A percentile compares a stretch with the other conserved stretches of the same genome.
phyloP scores from a whole-genome alignment of 2,113 vertebrate genomes.

The Rhineura floridana region DNA sequence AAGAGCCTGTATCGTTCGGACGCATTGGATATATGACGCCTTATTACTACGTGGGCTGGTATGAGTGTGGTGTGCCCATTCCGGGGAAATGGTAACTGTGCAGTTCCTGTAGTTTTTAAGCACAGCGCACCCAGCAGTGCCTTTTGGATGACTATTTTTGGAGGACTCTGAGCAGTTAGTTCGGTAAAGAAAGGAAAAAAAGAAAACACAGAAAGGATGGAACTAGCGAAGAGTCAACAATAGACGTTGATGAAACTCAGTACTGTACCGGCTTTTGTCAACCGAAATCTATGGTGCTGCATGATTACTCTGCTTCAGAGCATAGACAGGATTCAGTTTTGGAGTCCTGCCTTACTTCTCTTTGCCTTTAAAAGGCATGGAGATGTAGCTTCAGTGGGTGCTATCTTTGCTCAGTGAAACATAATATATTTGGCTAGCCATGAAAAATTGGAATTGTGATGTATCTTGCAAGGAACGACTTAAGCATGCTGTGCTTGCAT shows the following conservation, averaged over 20 bases:
- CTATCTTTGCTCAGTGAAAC: slow-evolving; percentile 36
- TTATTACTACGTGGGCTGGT: slow-evolving; percentile 95
- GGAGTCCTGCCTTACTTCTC: slow-evolving; percentile 49
- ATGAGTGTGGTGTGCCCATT: slow-evolving; percentile 96
- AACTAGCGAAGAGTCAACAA: slow-evolving; percentile 28
- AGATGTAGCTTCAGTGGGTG: slow-evolving; percentile 16
- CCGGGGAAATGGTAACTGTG: slow-evolving; percentile 93
- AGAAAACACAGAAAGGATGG: not conserved
- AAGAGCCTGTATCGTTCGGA: slow-evolving; percentile 93
- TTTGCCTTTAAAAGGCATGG: slow-evolving; percentile 44
- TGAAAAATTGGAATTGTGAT: slow-evolving; percentile 49
- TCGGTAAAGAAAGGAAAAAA: slow-evolving; percentile 20
- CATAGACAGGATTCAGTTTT: slow-evolving; percentile 20
- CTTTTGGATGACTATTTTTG: slow-evolving; percentile 35
- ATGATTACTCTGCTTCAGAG: slow-evolving; percentile 56
- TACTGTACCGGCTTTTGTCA: slow-evolving; percentile 46
- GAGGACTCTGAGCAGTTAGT: slow-evolving; percentile 56
- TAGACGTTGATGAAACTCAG: slow-evolving; percentile 33
- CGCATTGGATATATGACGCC: slow-evolving; percentile 88
- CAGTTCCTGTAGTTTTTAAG: slow-evolving; percentile 26
- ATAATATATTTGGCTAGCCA: slow-evolving; percentile 51
- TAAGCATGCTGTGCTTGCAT: slow-evolving; percentile 72
- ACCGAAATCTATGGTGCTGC: slow-evolving; percentile 62
- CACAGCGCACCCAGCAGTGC: slow-evolving; percentile 3
- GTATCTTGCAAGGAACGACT: slow-evolving; percentile 63